Conservation (phyloP, 1,140 invertebrate genomes). For the Neodiprion virginianus region DNA sequence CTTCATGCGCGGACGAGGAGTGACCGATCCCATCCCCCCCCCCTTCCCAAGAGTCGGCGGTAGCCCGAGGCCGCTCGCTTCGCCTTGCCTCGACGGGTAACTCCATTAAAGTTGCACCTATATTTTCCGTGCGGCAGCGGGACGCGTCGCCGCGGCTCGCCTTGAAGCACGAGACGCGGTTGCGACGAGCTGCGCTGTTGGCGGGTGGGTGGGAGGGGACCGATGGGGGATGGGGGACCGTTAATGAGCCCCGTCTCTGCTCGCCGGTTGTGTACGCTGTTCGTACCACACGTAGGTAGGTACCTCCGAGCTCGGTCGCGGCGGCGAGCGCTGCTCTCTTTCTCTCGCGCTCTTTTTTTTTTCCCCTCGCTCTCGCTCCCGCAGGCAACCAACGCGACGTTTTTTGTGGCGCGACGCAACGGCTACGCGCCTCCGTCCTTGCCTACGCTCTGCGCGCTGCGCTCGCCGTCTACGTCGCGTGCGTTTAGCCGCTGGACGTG, state of each 20-base stretch:
- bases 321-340: slow-evolving; percentile 20
- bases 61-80: background rate
- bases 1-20: too few species aligned
- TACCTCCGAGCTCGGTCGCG: background rate
- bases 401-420: slow-evolving; percentile 29
- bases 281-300: background rate
- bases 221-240: slow-evolving; percentile 29
- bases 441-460: slow-evolving; percentile 34
- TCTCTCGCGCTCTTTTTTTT: slow-evolving; percentile 19
- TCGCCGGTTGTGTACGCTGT: slow-evolving; percentile 38
- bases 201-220: slow-evolving; percentile 10
- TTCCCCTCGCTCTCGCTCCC: slow-evolving; percentile 21
- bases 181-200: background rate
- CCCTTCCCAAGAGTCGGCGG: too few species aligned
- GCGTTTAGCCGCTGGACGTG: slow-evolving; percentile 9
- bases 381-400: background rate
- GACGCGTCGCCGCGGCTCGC: background rate
- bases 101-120: slow-evolving; percentile 5
- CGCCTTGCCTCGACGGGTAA: background rate
- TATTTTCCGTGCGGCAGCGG: background rate
- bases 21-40: too few species aligned
- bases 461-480: slow-evolving; percentile 25
- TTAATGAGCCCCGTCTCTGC: slow-evolving; percentile 49
- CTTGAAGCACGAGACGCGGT: background rate
- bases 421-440: slow-evolving; percentile 32